Evolutionary conservation across 2,797 vertebrate species (phyloP).

Genomic region (Eospalax fontanierii): DNA sequence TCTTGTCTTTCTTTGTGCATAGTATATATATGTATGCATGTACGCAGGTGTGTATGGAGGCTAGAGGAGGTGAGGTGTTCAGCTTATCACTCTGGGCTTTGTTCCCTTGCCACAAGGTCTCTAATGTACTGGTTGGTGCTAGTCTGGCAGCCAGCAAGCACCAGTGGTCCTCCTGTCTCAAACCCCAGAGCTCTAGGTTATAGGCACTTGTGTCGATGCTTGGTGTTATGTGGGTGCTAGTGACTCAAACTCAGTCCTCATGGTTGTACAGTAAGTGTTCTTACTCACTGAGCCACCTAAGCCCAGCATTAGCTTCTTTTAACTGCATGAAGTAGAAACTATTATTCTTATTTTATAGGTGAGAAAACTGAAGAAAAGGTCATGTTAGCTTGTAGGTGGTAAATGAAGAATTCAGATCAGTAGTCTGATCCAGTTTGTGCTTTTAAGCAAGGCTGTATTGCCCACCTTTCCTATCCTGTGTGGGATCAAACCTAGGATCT

Average conservation of each 20-base stretch:
- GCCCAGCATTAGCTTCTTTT: conserved; percentile 25
- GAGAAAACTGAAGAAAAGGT: background rate
- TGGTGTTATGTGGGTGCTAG: background rate
- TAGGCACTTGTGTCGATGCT: background rate
- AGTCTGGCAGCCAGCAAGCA: background rate
- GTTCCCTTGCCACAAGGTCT: background rate
- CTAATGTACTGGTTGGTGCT: background rate
- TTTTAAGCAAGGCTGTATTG: background rate
- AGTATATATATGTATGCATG: too few relatives aligned
- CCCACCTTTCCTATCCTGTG: background rate
- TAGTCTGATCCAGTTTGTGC: background rate
- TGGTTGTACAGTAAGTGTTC: background rate
- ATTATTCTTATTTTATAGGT: background rate
- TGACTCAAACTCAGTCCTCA: background rate
- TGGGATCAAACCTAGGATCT: background rate
- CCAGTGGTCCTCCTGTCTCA: background rate
- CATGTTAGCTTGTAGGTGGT: background rate
- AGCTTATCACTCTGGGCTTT: background rate
- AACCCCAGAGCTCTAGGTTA: background rate
- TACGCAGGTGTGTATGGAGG: background rate
- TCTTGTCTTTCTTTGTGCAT: background rate
- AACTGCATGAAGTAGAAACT: conserved; percentile 53
- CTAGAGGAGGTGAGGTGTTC: background rate
- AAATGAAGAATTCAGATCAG: background rate
- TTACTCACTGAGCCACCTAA: background rate